Percentiles rank a stretch among this genome's conserved stretches.
Conservation (phyloP, 2,888 invertebrate genomes). For the Thecocarcelia acutangulata region DNA sequence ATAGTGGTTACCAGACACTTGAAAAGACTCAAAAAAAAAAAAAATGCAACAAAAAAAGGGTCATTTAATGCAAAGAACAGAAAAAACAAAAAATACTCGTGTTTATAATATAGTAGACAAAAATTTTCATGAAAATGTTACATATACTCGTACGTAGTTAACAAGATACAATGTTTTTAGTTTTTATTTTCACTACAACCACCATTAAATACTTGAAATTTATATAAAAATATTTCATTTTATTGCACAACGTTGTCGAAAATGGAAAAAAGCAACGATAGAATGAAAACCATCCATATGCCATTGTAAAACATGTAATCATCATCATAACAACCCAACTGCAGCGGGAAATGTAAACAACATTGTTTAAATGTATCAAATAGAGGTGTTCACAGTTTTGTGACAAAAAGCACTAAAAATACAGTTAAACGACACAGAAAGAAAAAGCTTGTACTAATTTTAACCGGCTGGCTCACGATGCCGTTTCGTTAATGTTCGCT, state of each 20-base stretch:
- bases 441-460: too few species aligned
- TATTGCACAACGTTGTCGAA: constrained; percentile 3
- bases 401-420: not conserved
- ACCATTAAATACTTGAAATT: constrained; percentile 58
- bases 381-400: constrained; percentile 19
- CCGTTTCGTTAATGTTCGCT: too few species aligned
- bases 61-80: constrained; percentile 21
- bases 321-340: constrained; percentile 55
- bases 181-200: constrained; percentile 11
- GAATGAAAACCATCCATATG: constrained; percentile 44
- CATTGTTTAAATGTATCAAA: constrained; percentile 17
- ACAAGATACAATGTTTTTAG: constrained; percentile 49
- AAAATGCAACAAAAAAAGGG: constrained; percentile 51
- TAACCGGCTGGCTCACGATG: too few species aligned
- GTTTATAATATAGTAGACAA: constrained; percentile 19
- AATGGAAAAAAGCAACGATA: not conserved
- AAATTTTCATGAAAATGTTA: constrained; percentile 48
- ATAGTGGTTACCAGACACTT: constrained; percentile 45
- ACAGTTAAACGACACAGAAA: too few species aligned
- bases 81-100: not conserved
- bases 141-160: constrained; percentile 25
- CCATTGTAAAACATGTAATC: constrained; percentile 58
- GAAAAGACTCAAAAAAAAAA: constrained; percentile 26
- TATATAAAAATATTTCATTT: constrained; percentile 50
- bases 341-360: constrained; percentile 26